phyloP scores from a whole-genome alignment of 2,797 vertebrate genomes.

The Aulostomus chinensis region DNA sequence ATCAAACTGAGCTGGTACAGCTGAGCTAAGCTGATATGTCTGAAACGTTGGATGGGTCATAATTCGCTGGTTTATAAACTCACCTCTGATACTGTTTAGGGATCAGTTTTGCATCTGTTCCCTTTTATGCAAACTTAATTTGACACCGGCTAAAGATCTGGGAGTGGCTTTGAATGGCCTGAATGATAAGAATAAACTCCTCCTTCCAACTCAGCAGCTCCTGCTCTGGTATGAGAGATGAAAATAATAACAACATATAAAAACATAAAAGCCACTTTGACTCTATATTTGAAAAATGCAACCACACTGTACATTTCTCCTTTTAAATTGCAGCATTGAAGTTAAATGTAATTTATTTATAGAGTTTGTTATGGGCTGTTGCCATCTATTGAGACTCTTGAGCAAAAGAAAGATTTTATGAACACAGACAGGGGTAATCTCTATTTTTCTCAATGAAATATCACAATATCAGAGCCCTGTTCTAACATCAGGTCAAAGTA shows the following conservation, averaged over 20 bases:
- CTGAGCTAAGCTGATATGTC: constrained; percentile 25
- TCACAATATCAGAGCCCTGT: constrained; percentile 50
- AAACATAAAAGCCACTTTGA: neutral
- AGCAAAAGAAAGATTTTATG: too few species aligned
- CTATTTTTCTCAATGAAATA: constrained; percentile 24
- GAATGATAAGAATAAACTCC: neutral
- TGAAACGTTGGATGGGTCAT: constrained; percentile 20
- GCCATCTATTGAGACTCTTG: too few species aligned
- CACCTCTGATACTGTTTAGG: constrained; percentile 4
- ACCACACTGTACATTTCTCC: neutral
- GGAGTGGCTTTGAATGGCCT: neutral
- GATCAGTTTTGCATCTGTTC: constrained; percentile 27
- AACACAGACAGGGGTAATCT: too few species aligned
- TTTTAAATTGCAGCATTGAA: too few species aligned
- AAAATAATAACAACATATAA: too few species aligned
- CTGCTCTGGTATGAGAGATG: neutral
- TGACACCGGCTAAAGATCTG: constrained; percentile 2
- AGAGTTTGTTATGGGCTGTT: too few species aligned
- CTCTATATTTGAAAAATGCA: neutral
- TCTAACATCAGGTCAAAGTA: constrained; percentile 57
- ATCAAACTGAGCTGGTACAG: constrained; percentile 21
- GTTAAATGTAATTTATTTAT: too few species aligned
- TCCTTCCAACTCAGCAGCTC: neutral
- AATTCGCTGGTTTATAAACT: neutral
- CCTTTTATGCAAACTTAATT: constrained; percentile 4